Conservation (phyloP, 2,113 vertebrate species). For the Xiphias gladius region DNA sequence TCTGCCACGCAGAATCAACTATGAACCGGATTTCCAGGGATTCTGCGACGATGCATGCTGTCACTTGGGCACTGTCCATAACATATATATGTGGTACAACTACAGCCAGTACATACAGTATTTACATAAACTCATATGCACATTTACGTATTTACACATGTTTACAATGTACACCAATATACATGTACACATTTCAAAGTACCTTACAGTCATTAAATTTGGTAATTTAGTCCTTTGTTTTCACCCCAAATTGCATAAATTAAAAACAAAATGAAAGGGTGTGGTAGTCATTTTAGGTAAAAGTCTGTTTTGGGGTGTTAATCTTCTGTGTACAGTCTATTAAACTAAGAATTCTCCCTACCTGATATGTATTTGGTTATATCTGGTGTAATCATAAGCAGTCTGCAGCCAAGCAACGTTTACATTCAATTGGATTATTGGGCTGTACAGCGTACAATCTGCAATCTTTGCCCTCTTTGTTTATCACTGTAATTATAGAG, state of each 20-base stretch:
- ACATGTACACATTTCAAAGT: neutral
- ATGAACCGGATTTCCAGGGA: neutral
- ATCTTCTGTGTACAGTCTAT: constrained; percentile 1
- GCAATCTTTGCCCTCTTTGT: constrained; percentile 17
- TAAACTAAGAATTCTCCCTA: neutral
- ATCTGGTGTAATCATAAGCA: constrained; percentile 1
- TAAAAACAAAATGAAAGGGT: neutral
- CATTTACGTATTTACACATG: neutral
- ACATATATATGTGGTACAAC: too few relatives aligned
- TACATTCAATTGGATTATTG: constrained; percentile 16
- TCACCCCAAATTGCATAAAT: constrained; percentile 4
- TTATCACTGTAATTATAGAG: constrained; percentile 36
- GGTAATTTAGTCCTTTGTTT: neutral
- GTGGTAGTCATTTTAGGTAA: neutral
- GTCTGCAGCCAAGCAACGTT: neutral
- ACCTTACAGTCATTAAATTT: neutral
- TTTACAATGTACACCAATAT: neutral
- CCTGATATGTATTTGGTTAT: constrained; percentile 19
- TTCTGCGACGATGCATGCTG: too few relatives aligned
- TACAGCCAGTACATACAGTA: too few relatives aligned
- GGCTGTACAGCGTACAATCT: neutral
- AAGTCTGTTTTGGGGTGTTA: constrained; percentile 5
- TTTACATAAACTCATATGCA: too few relatives aligned
- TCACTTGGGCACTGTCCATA: too few relatives aligned
- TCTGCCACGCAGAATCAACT: neutral